Evolutionary conservation across 1,140 invertebrate genomes (phyloP).

Genomic region (Oedothorax gibbosus): DNA sequence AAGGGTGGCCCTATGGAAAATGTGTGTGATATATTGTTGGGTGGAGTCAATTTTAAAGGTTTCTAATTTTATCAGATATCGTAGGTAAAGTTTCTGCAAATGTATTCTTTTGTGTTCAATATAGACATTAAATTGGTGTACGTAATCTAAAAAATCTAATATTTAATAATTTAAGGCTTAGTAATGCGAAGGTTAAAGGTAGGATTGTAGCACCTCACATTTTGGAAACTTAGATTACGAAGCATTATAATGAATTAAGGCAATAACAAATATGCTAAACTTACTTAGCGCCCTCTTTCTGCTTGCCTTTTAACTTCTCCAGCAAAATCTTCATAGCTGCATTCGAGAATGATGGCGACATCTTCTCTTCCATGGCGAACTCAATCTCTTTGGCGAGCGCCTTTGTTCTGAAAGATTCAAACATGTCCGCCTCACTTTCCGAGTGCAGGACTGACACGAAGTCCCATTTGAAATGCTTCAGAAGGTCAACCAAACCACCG

Average conservation of each 20-base stretch:
- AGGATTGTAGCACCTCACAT: no score
- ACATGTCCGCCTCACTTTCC: constrained; percentile 64
- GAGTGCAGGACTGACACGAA: constrained; percentile 65
- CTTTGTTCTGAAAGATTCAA: constrained; percentile 62
- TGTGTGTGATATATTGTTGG: no score
- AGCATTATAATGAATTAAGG: background rate
- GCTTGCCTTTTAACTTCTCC: constrained; percentile 11
- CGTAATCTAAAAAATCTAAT: no score
- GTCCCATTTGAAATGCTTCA: constrained; percentile 64
- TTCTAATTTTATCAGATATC: no score
- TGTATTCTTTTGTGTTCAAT: no score
- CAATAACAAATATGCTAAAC: background rate
- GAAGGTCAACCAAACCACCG: constrained; percentile 62
- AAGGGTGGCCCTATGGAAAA: no score
- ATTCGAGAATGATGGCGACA: constrained; percentile 23
- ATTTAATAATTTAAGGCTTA: no score
- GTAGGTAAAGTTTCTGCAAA: no score
- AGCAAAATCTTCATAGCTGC: constrained; percentile 43
- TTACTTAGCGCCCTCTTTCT: constrained; percentile 54
- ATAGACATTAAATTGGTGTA: no score
- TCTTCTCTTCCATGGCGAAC: constrained; percentile 57
- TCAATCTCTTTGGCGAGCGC: constrained; percentile 53
- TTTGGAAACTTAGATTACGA: background rate
- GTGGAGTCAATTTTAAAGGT: no score
- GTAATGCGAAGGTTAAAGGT: no score